Base-by-base conservation (phyloP, 2,888 invertebrate genomes). In the Scaptomyza flava region DNA sequence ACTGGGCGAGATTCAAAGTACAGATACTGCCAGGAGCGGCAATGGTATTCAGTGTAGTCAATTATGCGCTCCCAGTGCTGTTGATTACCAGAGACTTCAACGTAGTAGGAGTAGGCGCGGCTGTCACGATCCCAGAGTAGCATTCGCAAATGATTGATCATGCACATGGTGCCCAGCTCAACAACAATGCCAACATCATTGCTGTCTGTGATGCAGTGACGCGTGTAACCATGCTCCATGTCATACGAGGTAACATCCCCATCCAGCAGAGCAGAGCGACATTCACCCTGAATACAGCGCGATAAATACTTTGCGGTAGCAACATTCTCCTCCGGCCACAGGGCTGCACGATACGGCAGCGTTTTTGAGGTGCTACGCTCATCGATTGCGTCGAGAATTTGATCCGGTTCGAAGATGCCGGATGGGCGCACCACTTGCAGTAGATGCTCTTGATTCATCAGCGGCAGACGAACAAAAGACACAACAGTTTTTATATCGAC, bases 11-110 rank as follows among this genome's bases (percentile, higher is more conserved):
- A 94, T 79, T 95, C 94, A 92, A 99, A 99, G 93, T 97, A 98
- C 51, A 99, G 94, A 91, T 95, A 95, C 93, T 99, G 99, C 98
- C 98, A 98, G 17, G 98, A 98, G 67, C 99, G 95, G 91, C 99
- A 99, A 91, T 96, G 95, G 93, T 96, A 98, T 75, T 95, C 93
- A 73, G 96, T 96, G 93, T 99, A 96, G 93, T 99, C 99, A 69
- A 99, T 94, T 58, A 99, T 96, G 65, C 96, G 94, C 70, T 96
- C 95, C 98, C 99, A 99, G 92, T 98, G 97, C 91, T 96, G 96
- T 91, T 97, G 96, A 93, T 99, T 98, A 93, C 98, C 97, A 0
- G 98, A 98, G 31, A 98, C 97, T 91, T 98, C 98, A 34, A 92
- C 87, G 45, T 83, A 91, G 68, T 91, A 92, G 1, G 91, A 91